Evolutionary conservation across 2,113 vertebrate genomes (phyloP).

Genomic region (Mola mola): DNA sequence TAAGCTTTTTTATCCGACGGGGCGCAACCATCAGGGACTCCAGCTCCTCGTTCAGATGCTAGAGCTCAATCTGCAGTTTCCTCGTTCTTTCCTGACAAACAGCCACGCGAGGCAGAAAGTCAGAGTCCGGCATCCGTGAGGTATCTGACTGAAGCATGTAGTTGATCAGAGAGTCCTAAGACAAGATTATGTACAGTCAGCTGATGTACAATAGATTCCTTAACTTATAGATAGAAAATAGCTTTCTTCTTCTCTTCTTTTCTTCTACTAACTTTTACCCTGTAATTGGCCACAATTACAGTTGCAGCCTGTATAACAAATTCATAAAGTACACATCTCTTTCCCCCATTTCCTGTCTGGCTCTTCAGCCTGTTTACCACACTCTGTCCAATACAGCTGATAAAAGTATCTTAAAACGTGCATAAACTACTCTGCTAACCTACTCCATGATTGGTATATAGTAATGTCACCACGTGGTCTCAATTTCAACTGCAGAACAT

Average conservation of each 20-base stretch:
- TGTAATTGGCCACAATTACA: too few species aligned
- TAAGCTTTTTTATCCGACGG: conserved; percentile 57
- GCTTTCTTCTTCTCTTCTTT: too few species aligned
- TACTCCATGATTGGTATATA: not conserved
- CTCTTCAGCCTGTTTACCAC: too few species aligned
- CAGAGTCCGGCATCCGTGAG: conserved; percentile 51
- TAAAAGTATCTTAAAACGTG: not conserved
- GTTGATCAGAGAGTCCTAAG: conserved; percentile 74
- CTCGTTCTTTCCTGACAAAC: conserved; percentile 63
- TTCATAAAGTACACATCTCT: too few species aligned
- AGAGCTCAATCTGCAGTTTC: conserved; percentile 49
- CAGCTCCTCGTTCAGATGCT: conserved; percentile 66
- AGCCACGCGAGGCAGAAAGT: conserved; percentile 64
- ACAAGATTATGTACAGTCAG: conserved; percentile 15
- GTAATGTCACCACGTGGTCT: not conserved
- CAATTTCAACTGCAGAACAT: too few species aligned
- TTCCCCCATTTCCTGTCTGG: too few species aligned
- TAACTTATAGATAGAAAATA: too few species aligned
- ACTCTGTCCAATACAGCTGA: too few species aligned
- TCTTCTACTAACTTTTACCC: not conserved
- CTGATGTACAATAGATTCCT: not conserved
- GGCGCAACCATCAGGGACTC: conserved; percentile 55
- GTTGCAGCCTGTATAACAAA: too few species aligned
- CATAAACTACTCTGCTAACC: too few species aligned
- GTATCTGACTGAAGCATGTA: conserved; percentile 61